Percentiles rank a stretch among this genome's conserved stretches.
Conservation (phyloP, 2,888 invertebrate species). For the Harpalus rufipes region DNA sequence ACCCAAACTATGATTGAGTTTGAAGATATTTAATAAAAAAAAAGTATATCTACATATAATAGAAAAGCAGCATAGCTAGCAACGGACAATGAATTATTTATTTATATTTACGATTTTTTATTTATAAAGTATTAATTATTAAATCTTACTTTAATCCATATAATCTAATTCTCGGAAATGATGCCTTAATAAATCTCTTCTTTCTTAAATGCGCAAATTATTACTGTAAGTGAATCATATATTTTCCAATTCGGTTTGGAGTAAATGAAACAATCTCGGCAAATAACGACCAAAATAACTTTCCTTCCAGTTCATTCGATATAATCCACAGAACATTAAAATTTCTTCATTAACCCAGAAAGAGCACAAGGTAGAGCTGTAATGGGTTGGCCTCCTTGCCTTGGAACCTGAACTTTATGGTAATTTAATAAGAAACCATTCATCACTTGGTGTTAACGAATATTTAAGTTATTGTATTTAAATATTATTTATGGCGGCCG, state of each 20-base stretch:
- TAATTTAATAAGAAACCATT: conserved; percentile 69
- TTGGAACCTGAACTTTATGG: conserved; percentile 45
- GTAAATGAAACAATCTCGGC: conserved; percentile 33
- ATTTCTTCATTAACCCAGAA: conserved; percentile 54
- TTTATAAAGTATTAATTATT: no score
- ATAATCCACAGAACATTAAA: conserved; percentile 52
- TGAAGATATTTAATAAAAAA: no score
- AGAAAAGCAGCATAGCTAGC: no score
- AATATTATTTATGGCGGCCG: conserved; percentile 70
- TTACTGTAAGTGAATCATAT: neutral
- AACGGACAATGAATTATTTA: no score
- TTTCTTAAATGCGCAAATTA: neutral
- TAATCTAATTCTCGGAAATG: no score
- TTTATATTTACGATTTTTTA: no score
- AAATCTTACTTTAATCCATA: no score
- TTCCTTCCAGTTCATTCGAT: conserved; percentile 41
- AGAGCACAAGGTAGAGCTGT: conserved; percentile 40
- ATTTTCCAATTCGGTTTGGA: conserved; percentile 15
- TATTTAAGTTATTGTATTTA: conserved; percentile 70
- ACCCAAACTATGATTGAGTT: no score
- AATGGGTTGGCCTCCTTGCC: conserved; percentile 20
- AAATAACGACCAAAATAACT: conserved; percentile 43
- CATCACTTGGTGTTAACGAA: conserved; percentile 69
- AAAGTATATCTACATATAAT: no score
- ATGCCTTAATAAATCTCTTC: no score